Conservation (phyloP, 2,888 invertebrate genomes). For the Icerya purchasi region DNA sequence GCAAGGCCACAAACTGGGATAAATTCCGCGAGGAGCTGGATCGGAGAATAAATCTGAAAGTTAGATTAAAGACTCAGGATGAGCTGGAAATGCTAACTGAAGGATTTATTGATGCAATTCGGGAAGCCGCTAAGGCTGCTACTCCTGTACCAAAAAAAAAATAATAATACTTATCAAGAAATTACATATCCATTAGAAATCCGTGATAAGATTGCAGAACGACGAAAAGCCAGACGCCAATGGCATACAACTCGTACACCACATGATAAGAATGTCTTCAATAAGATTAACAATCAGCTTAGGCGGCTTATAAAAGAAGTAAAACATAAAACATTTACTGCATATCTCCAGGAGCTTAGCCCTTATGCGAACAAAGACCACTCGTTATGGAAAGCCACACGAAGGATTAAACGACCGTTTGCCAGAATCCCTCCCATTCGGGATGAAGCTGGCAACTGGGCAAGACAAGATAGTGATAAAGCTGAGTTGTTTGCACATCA, state of each 20-base stretch:
- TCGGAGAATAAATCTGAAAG: not conserved
- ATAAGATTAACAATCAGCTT: not conserved
- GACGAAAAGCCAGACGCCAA: not conserved
- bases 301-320: not conserved
- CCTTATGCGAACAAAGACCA: not conserved
- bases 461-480: not conserved
- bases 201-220: not conserved
- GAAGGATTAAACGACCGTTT: not conserved
- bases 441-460: not conserved
- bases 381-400: not conserved
- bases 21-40: not conserved
- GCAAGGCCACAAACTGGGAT: not conserved
- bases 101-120: no score
- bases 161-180: not conserved
- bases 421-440: not conserved
- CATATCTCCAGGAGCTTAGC: not conserved
- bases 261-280: not conserved
- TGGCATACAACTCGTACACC: not conserved
- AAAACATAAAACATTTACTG: not conserved
- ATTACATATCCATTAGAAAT: not conserved
- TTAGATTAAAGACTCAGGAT: not conserved
- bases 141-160: no score
- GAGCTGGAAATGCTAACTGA: not conserved
- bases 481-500: not conserved
- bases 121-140: no score